phyloP scores from a whole-genome alignment of 2,113 vertebrate species.

The Neolamprologus devosi region DNA sequence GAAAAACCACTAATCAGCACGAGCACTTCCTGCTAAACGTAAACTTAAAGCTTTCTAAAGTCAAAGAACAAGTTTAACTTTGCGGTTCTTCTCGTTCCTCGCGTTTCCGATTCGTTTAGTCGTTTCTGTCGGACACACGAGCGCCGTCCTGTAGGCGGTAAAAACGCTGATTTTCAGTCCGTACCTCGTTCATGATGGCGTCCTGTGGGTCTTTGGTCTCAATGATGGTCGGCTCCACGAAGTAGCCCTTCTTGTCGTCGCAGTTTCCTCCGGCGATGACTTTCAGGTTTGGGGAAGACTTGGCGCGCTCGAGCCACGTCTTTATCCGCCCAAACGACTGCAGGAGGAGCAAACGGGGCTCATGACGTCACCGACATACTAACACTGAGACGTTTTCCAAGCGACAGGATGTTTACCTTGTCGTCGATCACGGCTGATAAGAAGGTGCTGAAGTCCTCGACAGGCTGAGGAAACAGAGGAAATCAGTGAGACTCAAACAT shows the following conservation, averaged over 20 bases:
- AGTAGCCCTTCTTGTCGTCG: slow-evolving; percentile 79
- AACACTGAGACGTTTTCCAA: neutral
- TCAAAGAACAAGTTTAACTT: neutral
- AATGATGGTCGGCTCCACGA: slow-evolving; percentile 86
- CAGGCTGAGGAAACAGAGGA: slow-evolving; percentile 68
- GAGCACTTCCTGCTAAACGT: neutral
- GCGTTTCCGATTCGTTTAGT: neutral
- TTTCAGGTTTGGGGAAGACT: slow-evolving; percentile 73
- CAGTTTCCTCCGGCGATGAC: slow-evolving; percentile 84
- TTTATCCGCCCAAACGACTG: slow-evolving; percentile 84
- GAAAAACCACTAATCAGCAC: neutral
- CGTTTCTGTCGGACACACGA: neutral
- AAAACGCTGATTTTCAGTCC: neutral
- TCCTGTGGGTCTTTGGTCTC: slow-evolving; percentile 82
- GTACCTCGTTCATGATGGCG: slow-evolving; percentile 88
- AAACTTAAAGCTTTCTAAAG: neutral
- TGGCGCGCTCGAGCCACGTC: slow-evolving; percentile 79
- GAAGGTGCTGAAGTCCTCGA: slow-evolving; percentile 83
- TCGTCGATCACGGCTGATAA: slow-evolving; percentile 92
- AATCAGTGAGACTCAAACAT: neutral
- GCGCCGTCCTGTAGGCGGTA: neutral
- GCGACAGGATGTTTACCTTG: slow-evolving; percentile 71
- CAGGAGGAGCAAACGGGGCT: neutral
- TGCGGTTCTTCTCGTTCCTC: neutral
- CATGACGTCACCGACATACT: rapidly evolving